Evolutionary conservation across 1,140 invertebrate species (phyloP), one percentile per base, ranked within the genome.

Genomic region (Drosophila punjabiensis): DNA sequence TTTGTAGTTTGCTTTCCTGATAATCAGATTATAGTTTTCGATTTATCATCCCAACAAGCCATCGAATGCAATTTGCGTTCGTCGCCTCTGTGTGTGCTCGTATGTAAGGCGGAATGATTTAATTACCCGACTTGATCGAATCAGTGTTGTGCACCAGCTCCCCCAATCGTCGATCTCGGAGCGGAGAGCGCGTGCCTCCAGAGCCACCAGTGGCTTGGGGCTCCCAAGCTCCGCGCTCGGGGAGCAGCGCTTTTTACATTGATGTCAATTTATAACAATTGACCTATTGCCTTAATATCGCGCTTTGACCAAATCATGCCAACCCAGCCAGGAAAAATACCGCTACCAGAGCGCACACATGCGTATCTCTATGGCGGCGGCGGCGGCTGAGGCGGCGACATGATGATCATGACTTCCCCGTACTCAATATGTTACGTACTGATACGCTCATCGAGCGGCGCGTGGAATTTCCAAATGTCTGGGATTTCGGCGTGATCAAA

Each of bases 231-330:
- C 52, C 48, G 24, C 33, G 53, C 10, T 69, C 65, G 75, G 67
- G 64, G 69, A 79, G 63, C 76, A 79, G 63, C 76, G 79, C 66
- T 87, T 86, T 81, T 90, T 87, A 92, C 83, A 92, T 92, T 91
- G 88, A 91, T 92, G 86, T 86, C 86, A 92, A 92, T 92, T 92
- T 92, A 92, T 84, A 85, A 91, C 76, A 92, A 92, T 92, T 92
- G 90, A 92, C 90, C 90, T 92, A 92, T 92, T 92, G 90, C 86
- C 90, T 91, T 91, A 92, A 88, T 92, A 90, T 90, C 87, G 82
- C 76, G 82, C 86, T 92, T 78, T 70, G 83, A 87, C 82, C 90
- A 81, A 82, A 82, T 76, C 88, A 89, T 85, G 68, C 78, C 76
- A 79, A 52, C 70, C 65, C 71, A 74, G 73, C 70, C 68, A 81